Evolutionary conservation across 2,888 invertebrate species (phyloP).

Genomic region (Ypsolopha sequella): DNA sequence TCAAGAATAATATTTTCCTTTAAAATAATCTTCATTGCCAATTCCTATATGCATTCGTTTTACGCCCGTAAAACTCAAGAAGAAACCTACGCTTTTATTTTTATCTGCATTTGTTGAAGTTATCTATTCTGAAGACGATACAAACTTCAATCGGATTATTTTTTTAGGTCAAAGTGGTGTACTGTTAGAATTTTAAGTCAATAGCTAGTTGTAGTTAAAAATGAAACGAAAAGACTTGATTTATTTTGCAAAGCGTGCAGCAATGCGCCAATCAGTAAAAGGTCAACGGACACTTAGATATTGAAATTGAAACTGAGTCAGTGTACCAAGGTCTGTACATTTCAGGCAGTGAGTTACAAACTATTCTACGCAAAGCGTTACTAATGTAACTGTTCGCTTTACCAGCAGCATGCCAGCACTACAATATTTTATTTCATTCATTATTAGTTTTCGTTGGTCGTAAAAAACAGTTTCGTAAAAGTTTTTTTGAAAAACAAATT

Average conservation of each 20-base stretch:
- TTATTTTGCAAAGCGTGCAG: constrained; percentile 29
- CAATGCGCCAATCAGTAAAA: constrained; percentile 48
- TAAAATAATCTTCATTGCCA: constrained; percentile 8
- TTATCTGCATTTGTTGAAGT: too few species aligned
- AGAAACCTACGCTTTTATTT: neutral
- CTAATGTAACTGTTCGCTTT: constrained; percentile 27
- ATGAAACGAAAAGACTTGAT: neutral
- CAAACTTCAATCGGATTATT: too few species aligned
- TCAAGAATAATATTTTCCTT: constrained; percentile 5
- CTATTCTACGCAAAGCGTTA: constrained; percentile 8
- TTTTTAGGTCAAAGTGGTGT: too few species aligned
- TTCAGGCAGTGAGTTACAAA: constrained; percentile 38
- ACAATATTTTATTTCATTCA: too few species aligned
- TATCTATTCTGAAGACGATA: too few species aligned
- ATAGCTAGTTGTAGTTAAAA: too few species aligned
- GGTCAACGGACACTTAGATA: constrained; percentile 50
- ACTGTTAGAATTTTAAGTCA: too few species aligned
- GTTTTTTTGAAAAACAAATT: too few species aligned
- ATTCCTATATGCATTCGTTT: neutral
- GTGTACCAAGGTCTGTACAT: constrained; percentile 57
- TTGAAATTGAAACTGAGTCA: constrained; percentile 64
- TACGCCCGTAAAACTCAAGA: neutral
- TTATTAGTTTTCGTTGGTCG: too few species aligned
- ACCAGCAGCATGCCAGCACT: constrained; percentile 6
- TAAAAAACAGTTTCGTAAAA: too few species aligned